Evolutionary conservation across 2,113 vertebrate genomes (phyloP).

Genomic region (Jaculus jaculus): DNA sequence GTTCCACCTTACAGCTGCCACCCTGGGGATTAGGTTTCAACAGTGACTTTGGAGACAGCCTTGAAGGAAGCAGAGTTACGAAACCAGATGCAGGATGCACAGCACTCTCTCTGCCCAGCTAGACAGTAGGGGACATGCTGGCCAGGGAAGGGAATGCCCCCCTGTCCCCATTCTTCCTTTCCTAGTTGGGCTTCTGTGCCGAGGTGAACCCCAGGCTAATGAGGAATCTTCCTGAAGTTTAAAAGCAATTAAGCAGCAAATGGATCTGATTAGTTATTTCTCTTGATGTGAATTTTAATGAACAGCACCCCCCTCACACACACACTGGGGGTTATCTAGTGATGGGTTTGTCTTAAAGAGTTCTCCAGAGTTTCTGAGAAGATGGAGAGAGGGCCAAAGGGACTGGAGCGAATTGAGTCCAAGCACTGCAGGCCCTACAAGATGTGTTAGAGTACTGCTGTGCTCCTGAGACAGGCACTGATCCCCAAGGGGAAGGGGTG

Average conservation of each 20-base stretch:
- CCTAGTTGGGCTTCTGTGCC: not conserved
- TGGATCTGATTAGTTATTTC: constrained; percentile 66
- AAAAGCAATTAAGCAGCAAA: constrained; percentile 73
- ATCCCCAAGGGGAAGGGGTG: not conserved
- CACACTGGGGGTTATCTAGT: not conserved
- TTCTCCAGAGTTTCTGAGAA: not conserved
- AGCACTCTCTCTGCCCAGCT: not conserved
- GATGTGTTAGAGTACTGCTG: not conserved
- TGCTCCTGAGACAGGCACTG: not conserved
- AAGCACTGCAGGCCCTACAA: not conserved
- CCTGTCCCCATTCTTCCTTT: not conserved
- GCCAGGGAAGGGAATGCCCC: not conserved
- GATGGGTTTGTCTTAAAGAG: not conserved
- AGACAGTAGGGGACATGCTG: not conserved
- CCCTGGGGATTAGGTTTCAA: not conserved
- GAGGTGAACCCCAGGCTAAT: constrained; percentile 64
- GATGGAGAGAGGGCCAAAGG: not conserved
- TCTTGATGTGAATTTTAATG: constrained; percentile 68
- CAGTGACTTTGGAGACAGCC: too few relatives aligned
- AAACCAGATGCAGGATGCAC: not conserved
- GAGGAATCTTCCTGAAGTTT: constrained; percentile 65
- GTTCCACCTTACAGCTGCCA: not conserved
- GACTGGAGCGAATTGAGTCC: not conserved
- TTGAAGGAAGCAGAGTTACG: not conserved
- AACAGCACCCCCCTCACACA: not conserved